A percentile compares a stretch with the other conserved stretches of the same genome.
Evolutionary conservation across 1,140 invertebrate species (phyloP).

Genomic region (Pissodes strobi): DNA sequence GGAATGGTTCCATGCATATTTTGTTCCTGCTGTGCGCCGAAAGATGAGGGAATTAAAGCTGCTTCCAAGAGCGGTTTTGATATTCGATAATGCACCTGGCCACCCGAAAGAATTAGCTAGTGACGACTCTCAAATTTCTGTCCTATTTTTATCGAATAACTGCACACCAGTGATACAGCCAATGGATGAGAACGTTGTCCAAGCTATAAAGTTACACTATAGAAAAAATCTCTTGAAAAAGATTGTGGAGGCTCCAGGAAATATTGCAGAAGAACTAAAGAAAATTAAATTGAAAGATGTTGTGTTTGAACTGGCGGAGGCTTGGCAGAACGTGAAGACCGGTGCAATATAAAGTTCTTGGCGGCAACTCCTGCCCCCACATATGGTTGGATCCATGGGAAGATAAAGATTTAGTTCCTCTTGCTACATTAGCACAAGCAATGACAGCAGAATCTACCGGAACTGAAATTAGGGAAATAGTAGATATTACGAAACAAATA

Average conservation of each 20-base stretch:
- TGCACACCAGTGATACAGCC: too few species aligned
- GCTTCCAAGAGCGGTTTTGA: conserved; percentile 34
- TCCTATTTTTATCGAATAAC: conserved; percentile 55
- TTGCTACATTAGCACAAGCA: too few species aligned
- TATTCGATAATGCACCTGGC: conserved; percentile 50
- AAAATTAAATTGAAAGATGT: conserved; percentile 10
- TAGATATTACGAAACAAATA: too few species aligned
- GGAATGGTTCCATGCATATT: conserved; percentile 31
- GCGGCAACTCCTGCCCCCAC: too few species aligned
- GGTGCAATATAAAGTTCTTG: too few species aligned
- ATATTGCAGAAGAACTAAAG: conserved; percentile 13
- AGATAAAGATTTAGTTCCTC: too few species aligned
- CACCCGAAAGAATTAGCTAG: conserved; percentile 25
- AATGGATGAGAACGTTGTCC: conserved; percentile 50
- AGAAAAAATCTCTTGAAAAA: conserved; percentile 30
- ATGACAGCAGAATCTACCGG: too few species aligned
- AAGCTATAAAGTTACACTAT: conserved; percentile 42
- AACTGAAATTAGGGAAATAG: too few species aligned
- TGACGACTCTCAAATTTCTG: conserved; percentile 40
- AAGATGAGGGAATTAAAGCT: conserved; percentile 32
- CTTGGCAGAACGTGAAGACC: neutral
- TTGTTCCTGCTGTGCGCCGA: conserved; percentile 16
- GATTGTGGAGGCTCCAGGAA: neutral
- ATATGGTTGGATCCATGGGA: too few species aligned
- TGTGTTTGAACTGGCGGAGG: conserved; percentile 8